Conservation (phyloP, 2,888 invertebrate species). For the Andrena dorsata region DNA sequence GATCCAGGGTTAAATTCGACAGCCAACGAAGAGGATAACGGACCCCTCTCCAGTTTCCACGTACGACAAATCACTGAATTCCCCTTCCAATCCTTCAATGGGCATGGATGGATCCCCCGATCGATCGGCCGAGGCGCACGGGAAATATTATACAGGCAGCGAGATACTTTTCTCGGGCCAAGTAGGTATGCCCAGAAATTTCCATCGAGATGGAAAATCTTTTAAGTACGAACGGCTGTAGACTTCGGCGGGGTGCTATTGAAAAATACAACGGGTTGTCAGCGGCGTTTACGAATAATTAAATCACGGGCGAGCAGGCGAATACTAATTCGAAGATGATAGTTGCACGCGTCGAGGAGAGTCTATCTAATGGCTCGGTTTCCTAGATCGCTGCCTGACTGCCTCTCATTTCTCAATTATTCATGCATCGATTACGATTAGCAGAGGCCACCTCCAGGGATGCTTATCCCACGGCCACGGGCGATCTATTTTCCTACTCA, state of each 20-base stretch:
- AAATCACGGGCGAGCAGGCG: not conserved
- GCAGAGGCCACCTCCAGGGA: constrained; percentile 8
- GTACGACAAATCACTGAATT: constrained; percentile 27
- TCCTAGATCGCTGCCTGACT: constrained; percentile 4
- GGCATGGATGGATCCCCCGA: not conserved
- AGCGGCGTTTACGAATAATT: too few species aligned
- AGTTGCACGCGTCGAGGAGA: not conserved
- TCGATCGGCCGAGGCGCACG: not conserved
- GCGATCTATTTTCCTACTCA: constrained; percentile 40
- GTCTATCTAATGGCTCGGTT: constrained; percentile 23
- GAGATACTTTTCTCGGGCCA: not conserved
- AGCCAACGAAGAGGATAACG: constrained; percentile 47
- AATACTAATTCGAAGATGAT: not conserved
- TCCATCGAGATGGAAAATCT: not conserved
- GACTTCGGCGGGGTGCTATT: too few species aligned
- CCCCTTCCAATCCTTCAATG: constrained; percentile 15
- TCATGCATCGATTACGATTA: constrained; percentile 36
- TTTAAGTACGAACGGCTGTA: not conserved
- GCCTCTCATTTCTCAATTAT: constrained; percentile 42
- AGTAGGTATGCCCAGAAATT: not conserved
- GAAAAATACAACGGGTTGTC: too few species aligned
- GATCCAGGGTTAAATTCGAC: constrained; percentile 55
- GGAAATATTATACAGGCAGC: constrained; percentile 11
- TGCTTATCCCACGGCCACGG: constrained; percentile 25
- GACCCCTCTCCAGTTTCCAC: constrained; percentile 47